Evolutionary conservation across 2,797 vertebrate species (phyloP), one percentile per base, ranked within the genome.

Genomic region (Labroides dimidiatus): DNA sequence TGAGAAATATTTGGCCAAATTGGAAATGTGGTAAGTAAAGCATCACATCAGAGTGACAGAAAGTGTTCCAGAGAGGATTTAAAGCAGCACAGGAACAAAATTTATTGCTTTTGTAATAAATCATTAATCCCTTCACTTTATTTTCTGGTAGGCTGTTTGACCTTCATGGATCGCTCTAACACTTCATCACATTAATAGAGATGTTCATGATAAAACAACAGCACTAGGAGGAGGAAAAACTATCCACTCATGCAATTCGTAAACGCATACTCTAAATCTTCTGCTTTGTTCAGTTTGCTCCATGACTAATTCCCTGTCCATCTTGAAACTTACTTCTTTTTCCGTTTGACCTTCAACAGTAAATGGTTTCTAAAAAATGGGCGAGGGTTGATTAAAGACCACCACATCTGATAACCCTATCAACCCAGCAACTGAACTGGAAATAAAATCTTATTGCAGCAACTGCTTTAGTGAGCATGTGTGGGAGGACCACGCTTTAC

Each of bases 271-370:
- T n/a, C n/a, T 10, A 71, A 85, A 78, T 72, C 79, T 63, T 27
- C 51, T 14, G 36, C 44, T 54, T 45, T 66, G 43, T 69, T 64
- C 39, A 73, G 61, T 81, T 69, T 54, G 70, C 72, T 51, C 57
- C 42, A 61, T 66, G 59, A 82, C 56, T 80, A 89, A 89, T 85
- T 79, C 75, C 52, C 51, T 51, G 24, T 41, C 1, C 37, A 55
- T 50, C 42, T 64, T 61, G 37, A 61, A 43, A 27, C 24, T 27
- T n/a, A n/a, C 24, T 33, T n/a, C 51, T 5, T 0, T 39, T 23
- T 45, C 6, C 45, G 9, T 78, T 63, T 72, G 52, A 76, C 73
- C 55, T 62, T 59, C 49, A 12, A 20, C 23, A 11, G 10, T 2
- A 42, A 67, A 9, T 17, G 21, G 49, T 53, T 54, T 67, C 30